These are phyloP conservation scores for Paramormyrops kingsleyae DNA, from an alignment of 2,113 vertebrate species.

Conservation along the genomic window DNA sequence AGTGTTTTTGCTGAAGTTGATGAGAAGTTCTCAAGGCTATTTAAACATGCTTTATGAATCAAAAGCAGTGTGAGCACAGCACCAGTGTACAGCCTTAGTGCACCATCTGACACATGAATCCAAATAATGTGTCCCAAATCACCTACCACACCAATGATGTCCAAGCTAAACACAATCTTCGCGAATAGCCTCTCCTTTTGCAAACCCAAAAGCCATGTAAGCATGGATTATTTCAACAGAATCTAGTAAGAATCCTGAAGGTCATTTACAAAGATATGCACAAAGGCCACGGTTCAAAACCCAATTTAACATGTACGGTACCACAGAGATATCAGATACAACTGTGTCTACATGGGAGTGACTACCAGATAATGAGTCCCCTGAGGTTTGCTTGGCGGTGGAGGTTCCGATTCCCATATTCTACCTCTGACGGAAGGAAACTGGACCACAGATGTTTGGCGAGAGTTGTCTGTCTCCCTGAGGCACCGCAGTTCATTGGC, in stretches of 20 bases:
- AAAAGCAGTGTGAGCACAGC: not conserved
- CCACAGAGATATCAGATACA: slow-evolving; percentile 34
- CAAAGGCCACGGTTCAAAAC: not conserved
- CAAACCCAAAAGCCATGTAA: not conserved
- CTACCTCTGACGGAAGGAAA: slow-evolving; percentile 33
- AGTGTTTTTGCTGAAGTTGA: not conserved
- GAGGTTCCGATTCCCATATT: slow-evolving; percentile 33
- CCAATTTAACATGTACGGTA: slow-evolving; percentile 14
- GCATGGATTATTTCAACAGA: not conserved
- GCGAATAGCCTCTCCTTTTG: not conserved
- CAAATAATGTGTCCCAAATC: not conserved
- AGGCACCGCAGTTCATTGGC: slow-evolving; percentile 32
- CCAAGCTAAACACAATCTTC: not conserved
- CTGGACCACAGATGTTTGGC: slow-evolving; percentile 41
- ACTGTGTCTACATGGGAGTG: slow-evolving; percentile 27
- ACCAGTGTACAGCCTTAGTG: not conserved
- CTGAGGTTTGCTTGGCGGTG: slow-evolving; percentile 31
- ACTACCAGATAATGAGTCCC: slow-evolving; percentile 47
- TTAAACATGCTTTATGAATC: not conserved
- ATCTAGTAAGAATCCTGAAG: not conserved
- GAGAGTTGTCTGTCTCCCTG: slow-evolving; percentile 27
- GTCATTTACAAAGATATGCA: not conserved
- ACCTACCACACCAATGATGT: not conserved
- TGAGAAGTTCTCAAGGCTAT: not conserved
- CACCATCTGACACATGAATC: no score